Percentiles rank a stretch among this genome's conserved stretches.
These are phyloP conservation scores for Aphodius sticticus DNA, from an alignment of 2,888 invertebrate species.

Conservation along the genomic window DNA sequence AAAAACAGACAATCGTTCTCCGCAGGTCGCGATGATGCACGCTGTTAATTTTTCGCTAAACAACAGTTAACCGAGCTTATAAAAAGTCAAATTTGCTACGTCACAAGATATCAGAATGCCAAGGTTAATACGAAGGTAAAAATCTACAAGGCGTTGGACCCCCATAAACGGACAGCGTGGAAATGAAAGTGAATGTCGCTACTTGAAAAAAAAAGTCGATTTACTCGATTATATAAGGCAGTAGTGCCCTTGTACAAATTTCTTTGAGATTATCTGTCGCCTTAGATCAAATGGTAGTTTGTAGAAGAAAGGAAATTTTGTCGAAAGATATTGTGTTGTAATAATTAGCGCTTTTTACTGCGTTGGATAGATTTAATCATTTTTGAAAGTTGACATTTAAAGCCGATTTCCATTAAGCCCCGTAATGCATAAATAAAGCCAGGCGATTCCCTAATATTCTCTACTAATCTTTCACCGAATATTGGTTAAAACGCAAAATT, in stretches of 20 bases:
- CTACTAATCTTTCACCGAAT: neutral
- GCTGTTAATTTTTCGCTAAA: neutral
- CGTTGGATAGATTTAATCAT: neutral
- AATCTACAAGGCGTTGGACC: conserved; percentile 29
- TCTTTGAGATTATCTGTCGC: neutral
- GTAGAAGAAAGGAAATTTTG: conserved; percentile 23
- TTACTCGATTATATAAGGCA: neutral
- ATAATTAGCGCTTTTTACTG: conserved; percentile 11
- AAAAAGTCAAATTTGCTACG: neutral
- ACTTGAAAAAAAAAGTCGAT: neutral
- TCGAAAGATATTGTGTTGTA: conserved; percentile 12
- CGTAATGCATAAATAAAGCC: neutral
- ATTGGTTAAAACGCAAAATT: neutral
- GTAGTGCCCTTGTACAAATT: conserved; percentile 4
- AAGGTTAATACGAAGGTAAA: conserved; percentile 4
- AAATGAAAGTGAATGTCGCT: conserved; percentile 33
- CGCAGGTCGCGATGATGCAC: neutral
- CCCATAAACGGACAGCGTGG: conserved; percentile 27
- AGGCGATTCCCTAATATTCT: neutral
- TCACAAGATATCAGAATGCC: conserved; percentile 4
- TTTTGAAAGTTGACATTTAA: neutral
- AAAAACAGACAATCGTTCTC: neutral
- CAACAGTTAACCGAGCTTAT: neutral
- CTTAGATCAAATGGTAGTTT: neutral
- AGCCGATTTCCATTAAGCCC: neutral